Conservation (phyloP, 2,797 vertebrate species). For the Salmo trutta region DNA sequence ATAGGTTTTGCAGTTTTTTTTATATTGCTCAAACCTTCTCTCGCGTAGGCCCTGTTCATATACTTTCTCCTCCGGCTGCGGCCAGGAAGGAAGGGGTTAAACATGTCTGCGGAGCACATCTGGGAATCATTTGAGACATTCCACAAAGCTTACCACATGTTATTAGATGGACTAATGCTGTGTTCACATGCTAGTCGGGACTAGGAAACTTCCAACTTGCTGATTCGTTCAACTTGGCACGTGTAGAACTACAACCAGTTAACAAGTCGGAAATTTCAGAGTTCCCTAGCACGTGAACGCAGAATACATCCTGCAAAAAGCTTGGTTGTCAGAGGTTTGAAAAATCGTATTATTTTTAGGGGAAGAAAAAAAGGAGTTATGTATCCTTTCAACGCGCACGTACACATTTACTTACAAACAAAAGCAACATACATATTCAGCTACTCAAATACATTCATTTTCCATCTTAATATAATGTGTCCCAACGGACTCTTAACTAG, state of each 20-base stretch:
- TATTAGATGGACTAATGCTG: conserved; percentile 79
- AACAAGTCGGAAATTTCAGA: too few relatives aligned
- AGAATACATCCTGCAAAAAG: conserved; percentile 72
- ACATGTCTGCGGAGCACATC: conserved; percentile 80
- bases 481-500: too few relatives aligned
- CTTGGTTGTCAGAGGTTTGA: conserved; percentile 79
- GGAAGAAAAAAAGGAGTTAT: conserved; percentile 46
- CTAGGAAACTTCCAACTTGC: too few relatives aligned
- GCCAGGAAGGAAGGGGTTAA: conserved; percentile 76
- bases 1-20: conserved; percentile 38
- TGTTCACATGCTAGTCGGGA: too few relatives aligned
- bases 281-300: too few relatives aligned
- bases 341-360: conserved; percentile 61
- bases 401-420: conserved; percentile 30
- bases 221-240: too few relatives aligned
- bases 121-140: conserved; percentile 86
- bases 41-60: conserved; percentile 22
- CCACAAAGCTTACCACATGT: conserved; percentile 85
- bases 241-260: too few relatives aligned
- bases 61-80: conserved; percentile 33
- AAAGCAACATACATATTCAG: conserved; percentile 30
- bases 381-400: conserved; percentile 46
- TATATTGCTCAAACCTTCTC: conserved; percentile 43
- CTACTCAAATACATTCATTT: conserved; percentile 15
- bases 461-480: too few relatives aligned